Percentiles rank a stretch among this genome's conserved stretches.
phyloP scores from a whole-genome alignment of 2,113 vertebrate genomes.

The Rousettus leschenaultii region DNA sequence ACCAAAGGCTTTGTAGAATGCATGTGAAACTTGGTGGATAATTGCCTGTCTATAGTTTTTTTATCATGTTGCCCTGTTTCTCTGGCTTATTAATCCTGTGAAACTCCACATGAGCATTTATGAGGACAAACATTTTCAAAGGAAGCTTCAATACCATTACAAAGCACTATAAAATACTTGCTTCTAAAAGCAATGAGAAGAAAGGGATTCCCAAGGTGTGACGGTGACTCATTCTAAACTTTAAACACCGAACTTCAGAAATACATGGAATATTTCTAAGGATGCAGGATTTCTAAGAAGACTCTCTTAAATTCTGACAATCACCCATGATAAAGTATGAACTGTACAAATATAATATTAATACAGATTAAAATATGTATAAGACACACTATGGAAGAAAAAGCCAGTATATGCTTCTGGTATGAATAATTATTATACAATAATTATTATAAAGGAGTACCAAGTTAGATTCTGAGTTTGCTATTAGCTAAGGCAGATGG shows the following conservation, averaged over 20 bases:
- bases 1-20: neutral
- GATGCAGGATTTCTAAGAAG: neutral
- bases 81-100: neutral
- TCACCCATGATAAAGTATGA: neutral
- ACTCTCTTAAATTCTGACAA: neutral
- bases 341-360: neutral
- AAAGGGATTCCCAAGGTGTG: neutral
- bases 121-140: neutral
- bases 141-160: neutral
- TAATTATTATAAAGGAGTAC: neutral
- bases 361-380: neutral
- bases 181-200: slow-evolving; percentile 13
- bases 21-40: neutral
- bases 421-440: neutral
- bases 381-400: neutral
- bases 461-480: neutral
- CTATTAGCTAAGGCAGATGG: neutral
- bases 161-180: neutral
- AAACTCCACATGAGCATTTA: neutral
- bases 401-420: neutral
- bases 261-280: neutral
- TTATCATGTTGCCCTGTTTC: neutral
- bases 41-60: neutral
- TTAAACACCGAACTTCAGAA: neutral
- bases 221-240: neutral